Percentiles rank a stretch among this genome's conserved stretches.
phyloP scores from a whole-genome alignment of 2,888 invertebrate species.

The Aphodius sticticus region DNA sequence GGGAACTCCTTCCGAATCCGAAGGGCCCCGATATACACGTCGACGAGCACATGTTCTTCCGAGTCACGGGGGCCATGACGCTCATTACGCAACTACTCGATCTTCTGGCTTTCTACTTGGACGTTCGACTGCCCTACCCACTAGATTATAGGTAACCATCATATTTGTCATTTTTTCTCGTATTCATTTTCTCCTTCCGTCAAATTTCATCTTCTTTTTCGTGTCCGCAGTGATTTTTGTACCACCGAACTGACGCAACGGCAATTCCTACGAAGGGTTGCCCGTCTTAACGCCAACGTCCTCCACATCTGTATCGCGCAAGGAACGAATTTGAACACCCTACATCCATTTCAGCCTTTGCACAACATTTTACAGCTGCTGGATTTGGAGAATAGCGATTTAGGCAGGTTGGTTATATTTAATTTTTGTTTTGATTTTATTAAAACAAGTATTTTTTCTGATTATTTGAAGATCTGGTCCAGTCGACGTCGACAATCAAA shows the following conservation, averaged over 20 bases:
- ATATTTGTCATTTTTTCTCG: background rate
- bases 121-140: constrained; percentile 81
- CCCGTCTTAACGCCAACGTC: constrained; percentile 81
- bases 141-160: constrained; percentile 68
- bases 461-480: constrained; percentile 65
- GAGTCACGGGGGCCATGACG: constrained; percentile 81
- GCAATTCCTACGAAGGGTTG: constrained; percentile 78
- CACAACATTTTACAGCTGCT: constrained; percentile 77
- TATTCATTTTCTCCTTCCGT: background rate
- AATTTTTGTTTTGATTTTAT: background rate
- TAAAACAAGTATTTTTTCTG: no score
- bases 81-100: constrained; percentile 87
- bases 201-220: background rate
- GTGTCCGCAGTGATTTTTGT: constrained; percentile 78
- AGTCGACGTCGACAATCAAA: constrained; percentile 66
- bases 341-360: constrained; percentile 75
- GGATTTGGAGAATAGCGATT: constrained; percentile 69
- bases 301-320: constrained; percentile 81
- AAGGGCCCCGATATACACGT: constrained; percentile 53
- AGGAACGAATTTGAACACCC: constrained; percentile 69
- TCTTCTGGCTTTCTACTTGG: constrained; percentile 83
- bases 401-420: constrained; percentile 70
- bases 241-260: constrained; percentile 73
- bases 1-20: constrained; percentile 35
- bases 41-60: constrained; percentile 74